Evolutionary conservation across 2,888 invertebrate species (phyloP).

Genomic region (Pseudococcus jackbeardsleyi): DNA sequence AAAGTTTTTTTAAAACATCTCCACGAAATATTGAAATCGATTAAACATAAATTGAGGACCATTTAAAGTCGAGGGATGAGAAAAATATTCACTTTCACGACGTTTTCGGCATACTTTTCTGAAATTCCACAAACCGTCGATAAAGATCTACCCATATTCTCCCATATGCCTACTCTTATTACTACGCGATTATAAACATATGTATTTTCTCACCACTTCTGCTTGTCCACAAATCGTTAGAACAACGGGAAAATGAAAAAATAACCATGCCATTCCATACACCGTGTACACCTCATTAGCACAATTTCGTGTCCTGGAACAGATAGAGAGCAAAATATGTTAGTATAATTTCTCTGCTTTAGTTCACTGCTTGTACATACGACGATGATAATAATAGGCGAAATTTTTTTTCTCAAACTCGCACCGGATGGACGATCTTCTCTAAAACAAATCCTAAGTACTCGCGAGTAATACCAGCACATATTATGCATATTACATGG

Average conservation of each 20-base stretch:
- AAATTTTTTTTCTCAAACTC: conserved; percentile 39
- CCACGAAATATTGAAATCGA: too few relatives aligned
- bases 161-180: conserved; percentile 1
- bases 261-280: not conserved
- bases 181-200: not conserved
- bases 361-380: not conserved
- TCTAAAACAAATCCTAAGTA: not conserved
- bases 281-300: conserved; percentile 12
- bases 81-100: too few relatives aligned
- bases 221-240: conserved; percentile 1
- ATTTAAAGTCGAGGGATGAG: too few relatives aligned
- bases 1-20: too few relatives aligned
- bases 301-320: not conserved
- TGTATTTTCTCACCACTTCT: not conserved
- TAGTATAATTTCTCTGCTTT: not conserved
- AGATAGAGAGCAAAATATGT: not conserved
- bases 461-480: not conserved
- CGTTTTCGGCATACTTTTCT: too few relatives aligned
- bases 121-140: too few relatives aligned
- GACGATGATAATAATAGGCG: conserved; percentile 7
- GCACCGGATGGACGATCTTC: not conserved
- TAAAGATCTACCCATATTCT: not conserved
- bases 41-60: too few relatives aligned
- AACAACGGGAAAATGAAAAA: not conserved
- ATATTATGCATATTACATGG: conserved; percentile 2